phyloP scores from a whole-genome alignment of 23 tunicate species.

The Aplidium turbinatum region DNA sequence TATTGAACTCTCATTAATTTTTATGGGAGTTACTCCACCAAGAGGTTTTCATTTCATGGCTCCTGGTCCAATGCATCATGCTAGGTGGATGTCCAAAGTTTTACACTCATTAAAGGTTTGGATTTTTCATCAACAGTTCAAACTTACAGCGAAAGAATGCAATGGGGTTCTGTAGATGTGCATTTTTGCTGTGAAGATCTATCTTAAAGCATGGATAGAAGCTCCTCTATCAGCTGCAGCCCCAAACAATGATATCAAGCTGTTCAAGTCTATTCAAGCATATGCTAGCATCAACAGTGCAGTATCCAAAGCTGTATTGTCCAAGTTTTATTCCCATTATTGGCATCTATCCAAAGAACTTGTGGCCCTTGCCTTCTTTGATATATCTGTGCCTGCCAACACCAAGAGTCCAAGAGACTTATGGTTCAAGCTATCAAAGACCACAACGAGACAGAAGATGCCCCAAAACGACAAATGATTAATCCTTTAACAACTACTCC shows the following conservation, averaged over 20 bases:
- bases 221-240: slow-evolving; percentile 16
- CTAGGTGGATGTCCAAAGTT: slow-evolving; percentile 22
- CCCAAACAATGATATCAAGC: slow-evolving; percentile 19
- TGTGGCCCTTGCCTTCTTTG: slow-evolving; percentile 7
- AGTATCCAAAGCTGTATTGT: slow-evolving; percentile 24
- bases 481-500: background rate
- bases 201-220: slow-evolving; percentile 27
- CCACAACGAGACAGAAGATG: slow-evolving; percentile 13
- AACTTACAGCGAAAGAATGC: slow-evolving; percentile 16
- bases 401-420: background rate
- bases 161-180: slow-evolving; percentile 5
- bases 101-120: slow-evolving; percentile 10
- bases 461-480: slow-evolving; percentile 14
- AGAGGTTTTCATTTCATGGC: slow-evolving; percentile 16
- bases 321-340: slow-evolving; percentile 12
- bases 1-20: slow-evolving; percentile 19
- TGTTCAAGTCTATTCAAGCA: too few relatives aligned
- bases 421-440: slow-evolving; percentile 15
- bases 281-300: slow-evolving; percentile 20
- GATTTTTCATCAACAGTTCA: slow-evolving; percentile 25
- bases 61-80: slow-evolving; percentile 28
- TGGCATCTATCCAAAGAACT: slow-evolving; percentile 21
- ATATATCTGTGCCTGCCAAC: background rate
- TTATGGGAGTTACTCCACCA: slow-evolving; percentile 10
- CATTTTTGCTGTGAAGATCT: slow-evolving; percentile 12